phyloP scores from a whole-genome alignment of 2,888 invertebrate genomes.

The Crocallis elinguaria region DNA sequence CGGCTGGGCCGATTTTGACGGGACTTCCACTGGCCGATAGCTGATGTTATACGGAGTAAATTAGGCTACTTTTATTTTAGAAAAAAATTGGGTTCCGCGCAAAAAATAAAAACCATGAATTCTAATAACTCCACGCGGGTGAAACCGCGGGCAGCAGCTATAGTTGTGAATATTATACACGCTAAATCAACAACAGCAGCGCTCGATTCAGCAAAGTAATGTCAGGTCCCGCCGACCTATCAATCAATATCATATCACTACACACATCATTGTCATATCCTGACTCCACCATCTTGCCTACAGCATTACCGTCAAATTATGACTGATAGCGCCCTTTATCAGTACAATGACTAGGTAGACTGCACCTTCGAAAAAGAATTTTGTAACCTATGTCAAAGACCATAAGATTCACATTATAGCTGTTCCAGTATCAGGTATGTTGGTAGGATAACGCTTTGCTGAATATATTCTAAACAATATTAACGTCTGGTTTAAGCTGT shows the following conservation, averaged over 20 bases:
- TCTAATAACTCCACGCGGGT: no score
- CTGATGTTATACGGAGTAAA: no score
- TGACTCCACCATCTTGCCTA: slow-evolving; percentile 21
- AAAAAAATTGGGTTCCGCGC: no score
- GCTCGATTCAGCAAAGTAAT: background rate
- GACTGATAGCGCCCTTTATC: slow-evolving; percentile 54
- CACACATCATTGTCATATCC: slow-evolving; percentile 25
- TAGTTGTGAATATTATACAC: no score
- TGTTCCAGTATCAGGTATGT: background rate
- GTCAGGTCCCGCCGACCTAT: slow-evolving; percentile 8
- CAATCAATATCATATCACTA: slow-evolving; percentile 24
- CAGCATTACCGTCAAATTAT: slow-evolving; percentile 64
- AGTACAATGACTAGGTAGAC: slow-evolving; percentile 5
- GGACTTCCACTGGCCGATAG: no score
- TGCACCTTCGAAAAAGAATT: background rate
- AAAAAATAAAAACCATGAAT: no score
- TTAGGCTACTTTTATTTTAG: no score
- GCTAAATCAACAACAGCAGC: background rate
- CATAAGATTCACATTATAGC: slow-evolving; percentile 1
- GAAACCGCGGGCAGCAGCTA: no score
- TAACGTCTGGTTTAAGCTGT: background rate
- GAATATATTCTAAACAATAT: no score
- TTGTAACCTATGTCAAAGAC: background rate
- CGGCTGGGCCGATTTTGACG: no score
- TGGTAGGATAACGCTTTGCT: background rate